These are phyloP conservation scores for Eupithecia centaureata DNA, from an alignment of 2,888 invertebrate genomes.

Conservation along the genomic window DNA sequence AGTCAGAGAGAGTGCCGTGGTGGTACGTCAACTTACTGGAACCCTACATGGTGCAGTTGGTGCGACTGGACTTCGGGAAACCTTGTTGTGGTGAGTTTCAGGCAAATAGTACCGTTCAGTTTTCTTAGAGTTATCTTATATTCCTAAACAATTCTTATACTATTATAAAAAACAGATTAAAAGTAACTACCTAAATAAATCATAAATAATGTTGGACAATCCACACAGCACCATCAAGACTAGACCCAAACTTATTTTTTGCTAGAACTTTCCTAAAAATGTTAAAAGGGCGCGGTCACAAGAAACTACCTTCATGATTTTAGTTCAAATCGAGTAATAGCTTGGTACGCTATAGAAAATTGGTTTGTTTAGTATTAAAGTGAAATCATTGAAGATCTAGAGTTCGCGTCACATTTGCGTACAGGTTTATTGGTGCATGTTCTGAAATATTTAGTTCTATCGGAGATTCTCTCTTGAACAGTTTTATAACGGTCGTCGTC, in stretches of 20 bases:
- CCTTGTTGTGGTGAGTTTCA: constrained; percentile 94
- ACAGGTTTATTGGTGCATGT: background rate
- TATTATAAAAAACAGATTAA: no score
- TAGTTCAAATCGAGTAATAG: background rate
- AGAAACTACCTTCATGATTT: background rate
- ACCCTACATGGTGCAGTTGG: constrained; percentile 97
- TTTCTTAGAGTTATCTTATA: no score
- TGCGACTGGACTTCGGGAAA: constrained; percentile 95
- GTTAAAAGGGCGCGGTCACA: no score
- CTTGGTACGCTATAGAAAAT: background rate
- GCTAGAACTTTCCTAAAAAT: background rate
- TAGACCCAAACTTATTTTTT: no score
- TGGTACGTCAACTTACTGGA: constrained; percentile 98
- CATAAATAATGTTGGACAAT: no score
- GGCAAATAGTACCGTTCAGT: no score
- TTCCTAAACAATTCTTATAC: no score
- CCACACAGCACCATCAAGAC: no score
- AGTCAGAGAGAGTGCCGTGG: constrained; percentile 93
- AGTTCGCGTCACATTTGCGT: background rate
- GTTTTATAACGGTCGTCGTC: no score
- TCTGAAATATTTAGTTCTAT: background rate
- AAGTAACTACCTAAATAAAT: no score
- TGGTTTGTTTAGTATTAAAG: background rate
- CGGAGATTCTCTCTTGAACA: background rate
- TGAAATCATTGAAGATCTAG: background rate